Percentiles rank a stretch among this genome's conserved stretches.
Evolutionary conservation across 30 jellyfish, hydroid and myxozoan species (phyloP).

Genomic region (Pelagia noctiluca): DNA sequence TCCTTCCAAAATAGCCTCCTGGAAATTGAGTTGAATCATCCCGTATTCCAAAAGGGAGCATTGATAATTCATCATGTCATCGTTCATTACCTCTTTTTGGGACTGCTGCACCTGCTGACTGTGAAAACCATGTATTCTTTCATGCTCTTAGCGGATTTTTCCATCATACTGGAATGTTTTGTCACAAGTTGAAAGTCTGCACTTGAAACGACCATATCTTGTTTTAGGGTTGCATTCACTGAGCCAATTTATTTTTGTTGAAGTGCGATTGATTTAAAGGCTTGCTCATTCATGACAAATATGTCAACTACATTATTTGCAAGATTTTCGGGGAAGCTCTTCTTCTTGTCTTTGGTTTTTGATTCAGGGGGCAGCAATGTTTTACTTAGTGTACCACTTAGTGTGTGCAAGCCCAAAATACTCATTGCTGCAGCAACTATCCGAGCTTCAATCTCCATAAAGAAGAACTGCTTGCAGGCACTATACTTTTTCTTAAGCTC

Average conservation of each 20-base stretch:
- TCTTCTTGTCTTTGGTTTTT: neutral
- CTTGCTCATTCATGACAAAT: neutral
- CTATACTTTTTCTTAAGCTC: conserved; percentile 12
- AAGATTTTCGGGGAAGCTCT: neutral
- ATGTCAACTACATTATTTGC: neutral
- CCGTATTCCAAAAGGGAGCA: neutral
- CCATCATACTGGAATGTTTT: conserved; percentile 8
- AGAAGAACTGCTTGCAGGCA: conserved; percentile 36
- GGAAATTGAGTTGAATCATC: neutral
- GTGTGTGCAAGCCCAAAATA: neutral
- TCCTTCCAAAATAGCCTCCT: conserved; percentile 27
- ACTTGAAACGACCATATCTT: neutral
- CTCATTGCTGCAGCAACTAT: too few relatives aligned
- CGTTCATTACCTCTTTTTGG: neutral
- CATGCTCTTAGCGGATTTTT: conserved; percentile 1
- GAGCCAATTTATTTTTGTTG: conserved; percentile 8
- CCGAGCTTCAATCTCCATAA: neutral
- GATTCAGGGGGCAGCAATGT: neutral
- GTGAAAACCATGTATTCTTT: conserved; percentile 10
- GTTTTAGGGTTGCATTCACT: neutral
- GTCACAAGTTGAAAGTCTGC: neutral
- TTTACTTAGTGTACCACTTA: neutral
- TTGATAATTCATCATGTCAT: conserved; percentile 25
- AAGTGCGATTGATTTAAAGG: neutral
- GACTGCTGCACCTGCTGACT: neutral